Evolutionary conservation across 2,888 invertebrate genomes (phyloP), one percentile per base, ranked within the genome.

Genomic region (Pollenia angustigena): DNA sequence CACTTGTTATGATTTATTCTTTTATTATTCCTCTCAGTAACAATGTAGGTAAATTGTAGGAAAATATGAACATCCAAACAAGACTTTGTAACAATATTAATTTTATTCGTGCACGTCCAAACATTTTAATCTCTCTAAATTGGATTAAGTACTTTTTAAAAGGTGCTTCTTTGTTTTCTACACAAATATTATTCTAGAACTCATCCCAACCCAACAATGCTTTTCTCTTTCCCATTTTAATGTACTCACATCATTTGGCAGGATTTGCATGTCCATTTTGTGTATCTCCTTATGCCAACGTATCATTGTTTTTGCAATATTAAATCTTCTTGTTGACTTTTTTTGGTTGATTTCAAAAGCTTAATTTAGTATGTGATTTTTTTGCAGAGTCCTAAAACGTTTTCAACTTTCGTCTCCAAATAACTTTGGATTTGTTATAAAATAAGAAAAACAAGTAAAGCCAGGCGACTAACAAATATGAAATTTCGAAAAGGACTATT

Each of bases 71-170:
- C 82, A 74, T 42, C 11, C 16, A 50, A 54, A 44, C 44, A 71
- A 68, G 58, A 74, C 52, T 66, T 74, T 79, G 79, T 46, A 66
- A 66, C 79, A 74, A 74, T 72, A 66, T 84, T 84, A 79, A 79
- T 75, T 74, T 74, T 23, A 74, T 75, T 64, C 50, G 48, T 71
- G 69, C n/a, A 69, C 76, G 68, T 52, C 50, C 60, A 84, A 87
- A 84, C 87, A 68, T 89, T 87, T 89, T 92, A 92, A 92, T 92
- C 91, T 89, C 84, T 89, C 92, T 91, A 92, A 92, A 92, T 92
- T 92, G 92, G 92, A 92, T 92, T 91, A 92, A 92, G 91, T 89
- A 87, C 91, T 92, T 90, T 87, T 80, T 10, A 68, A 85, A 87
- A 62, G 60, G 76, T 68, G 64, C 62, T 84, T 54, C 64, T 74